phyloP scores from a whole-genome alignment of 2,888 invertebrate genomes.

The Epistrophella euchroma region DNA sequence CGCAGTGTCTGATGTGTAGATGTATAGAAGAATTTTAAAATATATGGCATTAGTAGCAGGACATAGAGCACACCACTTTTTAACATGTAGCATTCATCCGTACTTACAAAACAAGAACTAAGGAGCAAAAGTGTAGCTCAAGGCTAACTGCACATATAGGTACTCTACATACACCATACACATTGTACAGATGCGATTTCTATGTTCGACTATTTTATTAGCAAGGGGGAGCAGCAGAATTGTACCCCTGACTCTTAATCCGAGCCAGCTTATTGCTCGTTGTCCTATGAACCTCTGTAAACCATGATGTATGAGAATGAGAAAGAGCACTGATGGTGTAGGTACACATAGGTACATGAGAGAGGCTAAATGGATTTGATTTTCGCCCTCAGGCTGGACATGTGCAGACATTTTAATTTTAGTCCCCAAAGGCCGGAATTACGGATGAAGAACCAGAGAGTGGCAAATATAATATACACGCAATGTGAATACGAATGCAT shows the following conservation, averaged over 20 bases:
- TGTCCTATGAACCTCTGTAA: slow-evolving; percentile 47
- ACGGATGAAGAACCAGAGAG: slow-evolving; percentile 27
- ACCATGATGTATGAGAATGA: slow-evolving; percentile 30
- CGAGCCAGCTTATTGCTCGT: slow-evolving; percentile 46
- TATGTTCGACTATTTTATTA: slow-evolving; percentile 70
- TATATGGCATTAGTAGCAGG: slow-evolving; percentile 35
- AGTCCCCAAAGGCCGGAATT: slow-evolving; percentile 58
- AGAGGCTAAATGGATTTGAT: slow-evolving; percentile 72
- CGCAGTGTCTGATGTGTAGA: slow-evolving; percentile 26
- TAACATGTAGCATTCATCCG: neutral
- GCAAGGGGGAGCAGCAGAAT: slow-evolving; percentile 40
- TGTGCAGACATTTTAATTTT: slow-evolving; percentile 74
- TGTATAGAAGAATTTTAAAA: slow-evolving; percentile 10
- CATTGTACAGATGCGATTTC: slow-evolving; percentile 63
- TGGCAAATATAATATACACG: slow-evolving; percentile 23
- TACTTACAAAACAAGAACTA: slow-evolving; percentile 28
- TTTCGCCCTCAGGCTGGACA: slow-evolving; percentile 65
- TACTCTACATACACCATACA: neutral
- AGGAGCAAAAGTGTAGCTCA: slow-evolving; percentile 54
- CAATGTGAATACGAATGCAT: slow-evolving; percentile 48
- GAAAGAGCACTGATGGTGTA: slow-evolving; percentile 30
- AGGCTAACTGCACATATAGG: slow-evolving; percentile 44
- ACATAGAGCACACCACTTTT: slow-evolving; percentile 31
- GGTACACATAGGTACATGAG: slow-evolving; percentile 19
- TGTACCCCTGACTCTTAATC: slow-evolving; percentile 19